A percentile compares a stretch with the other conserved stretches of the same genome.
These are phyloP conservation scores for Coracias cyanogaster DNA, from an alignment of 2,797 vertebrate genomes.

Conservation along the genomic window DNA sequence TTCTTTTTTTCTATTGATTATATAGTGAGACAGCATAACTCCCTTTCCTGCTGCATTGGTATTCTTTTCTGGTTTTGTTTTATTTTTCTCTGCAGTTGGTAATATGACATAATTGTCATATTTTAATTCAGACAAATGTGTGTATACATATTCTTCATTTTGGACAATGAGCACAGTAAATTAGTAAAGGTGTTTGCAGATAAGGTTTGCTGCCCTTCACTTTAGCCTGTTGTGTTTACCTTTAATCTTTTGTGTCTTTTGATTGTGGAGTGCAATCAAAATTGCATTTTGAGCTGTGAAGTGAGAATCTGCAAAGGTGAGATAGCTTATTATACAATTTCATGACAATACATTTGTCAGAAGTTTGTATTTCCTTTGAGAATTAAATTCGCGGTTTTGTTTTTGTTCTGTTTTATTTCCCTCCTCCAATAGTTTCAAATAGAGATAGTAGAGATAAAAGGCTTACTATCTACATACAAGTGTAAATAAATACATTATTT, in stretches of 20 bases:
- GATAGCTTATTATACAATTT: background rate
- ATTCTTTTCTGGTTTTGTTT: background rate
- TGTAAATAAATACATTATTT: background rate
- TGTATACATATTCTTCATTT: background rate
- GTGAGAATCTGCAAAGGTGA: background rate
- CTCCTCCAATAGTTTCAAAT: background rate
- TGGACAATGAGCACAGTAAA: background rate
- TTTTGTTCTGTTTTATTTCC: background rate
- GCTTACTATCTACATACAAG: background rate
- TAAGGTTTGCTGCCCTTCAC: background rate
- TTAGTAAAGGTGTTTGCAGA: background rate
- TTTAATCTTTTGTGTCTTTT: background rate
- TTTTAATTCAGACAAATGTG: background rate
- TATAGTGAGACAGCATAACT: background rate
- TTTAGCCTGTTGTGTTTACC: background rate
- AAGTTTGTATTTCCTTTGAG: background rate
- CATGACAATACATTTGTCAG: background rate
- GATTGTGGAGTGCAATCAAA: background rate
- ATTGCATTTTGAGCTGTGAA: background rate
- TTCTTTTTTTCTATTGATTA: background rate
- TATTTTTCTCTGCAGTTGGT: background rate
- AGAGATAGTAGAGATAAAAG: background rate
- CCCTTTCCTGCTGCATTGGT: background rate
- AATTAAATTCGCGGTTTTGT: background rate
- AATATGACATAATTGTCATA: background rate